Conservation (phyloP, 2,113 vertebrate genomes). For the Calidris pygmaea region DNA sequence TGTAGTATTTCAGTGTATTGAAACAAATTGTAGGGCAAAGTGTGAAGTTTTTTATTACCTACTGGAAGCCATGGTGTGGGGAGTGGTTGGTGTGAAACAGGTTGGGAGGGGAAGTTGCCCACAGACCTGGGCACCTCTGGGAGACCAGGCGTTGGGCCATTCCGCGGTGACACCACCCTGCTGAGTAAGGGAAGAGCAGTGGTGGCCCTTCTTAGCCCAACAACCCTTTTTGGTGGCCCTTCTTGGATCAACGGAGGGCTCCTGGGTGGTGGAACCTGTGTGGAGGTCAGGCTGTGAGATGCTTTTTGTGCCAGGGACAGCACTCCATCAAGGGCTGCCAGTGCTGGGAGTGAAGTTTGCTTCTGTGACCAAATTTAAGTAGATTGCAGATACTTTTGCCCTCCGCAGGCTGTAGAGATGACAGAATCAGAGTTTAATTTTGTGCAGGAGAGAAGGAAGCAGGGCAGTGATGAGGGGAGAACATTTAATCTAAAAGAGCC, state of each 20-base stretch:
- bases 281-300: background rate
- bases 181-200: too few relatives aligned
- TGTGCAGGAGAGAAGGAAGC: background rate
- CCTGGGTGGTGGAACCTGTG: background rate
- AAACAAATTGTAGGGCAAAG: background rate
- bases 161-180: rapidly evolving
- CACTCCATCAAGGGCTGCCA: background rate
- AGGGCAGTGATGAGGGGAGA: background rate
- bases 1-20: background rate
- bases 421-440: background rate
- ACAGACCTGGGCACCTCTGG: background rate
- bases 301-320: background rate
- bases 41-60: background rate
- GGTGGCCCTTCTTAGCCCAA: background rate
- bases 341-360: background rate
- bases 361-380: background rate
- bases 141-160: rapidly evolving
- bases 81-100: background rate
- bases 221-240: background rate
- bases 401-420: background rate
- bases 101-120: background rate
- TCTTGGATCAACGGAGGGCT: background rate
- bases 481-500: conserved; percentile 9
- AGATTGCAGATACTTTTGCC: background rate
- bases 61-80: background rate